Evolutionary conservation across 2,888 invertebrate species (phyloP), one percentile per base, ranked within the genome.

Genomic region (Labia minor): DNA sequence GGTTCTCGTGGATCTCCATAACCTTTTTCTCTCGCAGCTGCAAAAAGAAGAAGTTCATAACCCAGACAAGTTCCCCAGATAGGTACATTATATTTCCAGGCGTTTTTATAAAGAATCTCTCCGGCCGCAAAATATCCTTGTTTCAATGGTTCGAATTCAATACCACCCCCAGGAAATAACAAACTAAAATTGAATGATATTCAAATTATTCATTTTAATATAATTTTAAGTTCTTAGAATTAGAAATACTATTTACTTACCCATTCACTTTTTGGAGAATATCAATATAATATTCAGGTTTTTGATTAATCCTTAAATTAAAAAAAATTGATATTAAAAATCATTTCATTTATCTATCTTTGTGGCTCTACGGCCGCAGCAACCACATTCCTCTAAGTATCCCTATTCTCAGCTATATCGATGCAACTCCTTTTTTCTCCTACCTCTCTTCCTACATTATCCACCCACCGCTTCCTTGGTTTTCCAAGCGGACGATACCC

Each of bases 41-140:
- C 77, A 69, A 85, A 85, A 10, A 87, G 81, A 62, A 93, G 76
- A 21, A 92, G 79, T 75, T 96, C 90, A 77, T 93, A 91, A 19
- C 95, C 95, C 33, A 94, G 82, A 73, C 95, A 95, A 0, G 88
- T 93, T 0, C 92, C 95, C 82, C 90, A 90, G 62, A 96, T 76
- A 0, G 95, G 95, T 75, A 93, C 92, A 74, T 93, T 92, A 67
- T 87, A 76, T 74, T 84, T 75, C 68, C 82, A 77, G 0, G 90
- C 90, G 64, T 89, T 80, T 65, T 88, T 82, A 72, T 85, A 86
- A 62, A 76, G 70, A 65, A 81, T 79, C 71, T 83, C 81, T 0
- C 89, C 92, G 1, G 92, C 89, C 69, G 88, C 88, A 0, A 86
- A 88, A 76, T 87, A 92, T 0, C 90, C 90, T 8, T 26, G 26